A percentile compares a stretch with the other conserved stretches of the same genome.
These are phyloP conservation scores for Trichomalopsis sarcophagae DNA, from an alignment of 1,140 invertebrate genomes.

Conservation along the genomic window DNA sequence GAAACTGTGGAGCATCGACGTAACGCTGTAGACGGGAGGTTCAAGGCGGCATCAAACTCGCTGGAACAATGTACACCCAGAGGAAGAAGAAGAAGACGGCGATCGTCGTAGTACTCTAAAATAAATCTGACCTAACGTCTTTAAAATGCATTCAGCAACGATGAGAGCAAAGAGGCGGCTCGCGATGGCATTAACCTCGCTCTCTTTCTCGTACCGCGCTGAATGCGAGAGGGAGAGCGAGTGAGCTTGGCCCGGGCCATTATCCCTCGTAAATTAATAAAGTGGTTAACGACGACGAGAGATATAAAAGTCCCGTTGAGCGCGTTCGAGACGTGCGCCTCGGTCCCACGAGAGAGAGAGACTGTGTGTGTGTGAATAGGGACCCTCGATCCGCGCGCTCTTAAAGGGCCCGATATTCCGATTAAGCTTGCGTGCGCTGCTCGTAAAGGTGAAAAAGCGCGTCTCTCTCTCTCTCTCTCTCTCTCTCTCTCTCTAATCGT, in stretches of 20 bases:
- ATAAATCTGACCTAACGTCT: constrained; percentile 44
- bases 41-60: neutral
- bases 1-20: too few relatives aligned
- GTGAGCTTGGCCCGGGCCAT: constrained; percentile 56
- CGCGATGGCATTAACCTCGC: constrained; percentile 52
- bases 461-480: too few relatives aligned
- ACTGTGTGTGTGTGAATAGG: neutral
- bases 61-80: neutral
- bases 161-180: neutral
- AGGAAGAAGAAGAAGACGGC: neutral
- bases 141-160: constrained; percentile 40
- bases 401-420: constrained; percentile 17
- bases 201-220: neutral
- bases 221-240: neutral
- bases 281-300: constrained; percentile 61
- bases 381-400: neutral
- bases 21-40: neutral
- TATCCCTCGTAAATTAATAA: constrained; percentile 69
- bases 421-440: neutral
- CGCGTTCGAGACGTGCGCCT: neutral
- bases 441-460: too few relatives aligned
- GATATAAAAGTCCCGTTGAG: constrained; percentile 58
- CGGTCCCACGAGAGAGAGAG: constrained; percentile 33
- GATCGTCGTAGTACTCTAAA: constrained; percentile 14
- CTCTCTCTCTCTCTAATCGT: too few relatives aligned